Evolutionary conservation across 2,113 vertebrate species (phyloP).

Genomic region (Sula dactylatra): DNA sequence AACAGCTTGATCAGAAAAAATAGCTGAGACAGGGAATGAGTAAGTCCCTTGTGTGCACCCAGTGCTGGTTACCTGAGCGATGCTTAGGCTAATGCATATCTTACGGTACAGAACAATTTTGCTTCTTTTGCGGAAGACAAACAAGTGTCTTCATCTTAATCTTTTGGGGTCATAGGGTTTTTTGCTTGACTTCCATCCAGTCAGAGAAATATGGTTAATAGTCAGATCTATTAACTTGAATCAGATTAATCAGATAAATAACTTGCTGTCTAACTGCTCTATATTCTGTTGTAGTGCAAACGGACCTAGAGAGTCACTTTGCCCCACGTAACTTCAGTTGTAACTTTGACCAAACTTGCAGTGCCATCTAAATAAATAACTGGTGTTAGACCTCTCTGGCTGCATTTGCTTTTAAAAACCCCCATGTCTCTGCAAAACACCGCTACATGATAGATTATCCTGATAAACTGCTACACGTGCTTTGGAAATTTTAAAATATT

Average conservation of each 20-base stretch:
- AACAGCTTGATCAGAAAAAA: neutral
- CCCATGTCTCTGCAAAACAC: neutral
- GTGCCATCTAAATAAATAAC: neutral
- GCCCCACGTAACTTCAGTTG: neutral
- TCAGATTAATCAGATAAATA: neutral
- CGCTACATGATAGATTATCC: neutral
- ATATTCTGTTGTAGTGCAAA: neutral
- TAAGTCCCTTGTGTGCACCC: neutral
- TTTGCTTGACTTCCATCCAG: neutral
- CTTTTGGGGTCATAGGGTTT: neutral
- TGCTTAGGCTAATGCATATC: neutral
- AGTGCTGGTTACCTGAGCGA: neutral
- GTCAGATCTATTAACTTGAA: neutral
- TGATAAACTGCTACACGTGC: neutral
- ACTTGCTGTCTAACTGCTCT: neutral
- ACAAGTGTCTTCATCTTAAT: neutral
- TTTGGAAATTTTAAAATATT: neutral
- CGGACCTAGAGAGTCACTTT: neutral
- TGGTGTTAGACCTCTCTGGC: neutral
- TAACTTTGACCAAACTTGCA: neutral
- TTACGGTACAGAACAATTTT: neutral
- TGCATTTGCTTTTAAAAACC: neutral
- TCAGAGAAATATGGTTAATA: neutral
- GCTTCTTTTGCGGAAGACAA: neutral
- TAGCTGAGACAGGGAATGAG: neutral